Base-by-base conservation (phyloP, 2,888 invertebrate species). In the Hyles lineata region DNA sequence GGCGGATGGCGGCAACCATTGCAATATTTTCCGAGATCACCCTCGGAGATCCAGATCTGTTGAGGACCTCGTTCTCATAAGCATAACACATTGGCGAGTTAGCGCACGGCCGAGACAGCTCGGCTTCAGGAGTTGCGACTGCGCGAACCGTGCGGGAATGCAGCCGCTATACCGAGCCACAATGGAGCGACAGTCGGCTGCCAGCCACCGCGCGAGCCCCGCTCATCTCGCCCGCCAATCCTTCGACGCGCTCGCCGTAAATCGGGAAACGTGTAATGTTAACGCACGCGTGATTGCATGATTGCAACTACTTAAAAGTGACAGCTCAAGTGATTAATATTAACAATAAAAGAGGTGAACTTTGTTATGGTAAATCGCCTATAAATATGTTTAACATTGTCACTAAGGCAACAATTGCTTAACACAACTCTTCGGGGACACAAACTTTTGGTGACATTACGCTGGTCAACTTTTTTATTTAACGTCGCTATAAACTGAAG, bases 271-370 rank as follows among this genome's bases (percentile, higher is more conserved):
- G 82, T 87, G 90, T 88, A 87, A 91, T 90, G 90, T 87, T 83
- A 83, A 81, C 76, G 83, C 84, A 85, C 87, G 90, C 88, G 89
- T 91, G 90, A 90, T 89, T 85, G 89, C 89, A 89, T 89, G 88
- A 81, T 85, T 81, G 83, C 85, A 83, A 80, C 84, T 86, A 87
- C 85, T 90, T 87, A 88, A 88, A 82, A 89, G 92, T 92, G 92
- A 88, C 86, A 83, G 81, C 78, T 78, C 85, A 85, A 92, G 93
- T 93, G 93, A 90, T 90, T 88, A 90, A 89, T 87, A 90, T 86
- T 87, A 89, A 84, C 87, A 85, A 82, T 86, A 84, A 84, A 86
- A 87, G 89, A 91, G 90, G 93, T 93, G 92, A 91, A 90, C 79
- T 88, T 88, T 80, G 80, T 85, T 82, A 81, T 82, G 81, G 84